Evolutionary conservation across 2,113 vertebrate species (phyloP), one percentile per base, ranked within the genome.

Genomic region (Ictalurus furcatus): DNA sequence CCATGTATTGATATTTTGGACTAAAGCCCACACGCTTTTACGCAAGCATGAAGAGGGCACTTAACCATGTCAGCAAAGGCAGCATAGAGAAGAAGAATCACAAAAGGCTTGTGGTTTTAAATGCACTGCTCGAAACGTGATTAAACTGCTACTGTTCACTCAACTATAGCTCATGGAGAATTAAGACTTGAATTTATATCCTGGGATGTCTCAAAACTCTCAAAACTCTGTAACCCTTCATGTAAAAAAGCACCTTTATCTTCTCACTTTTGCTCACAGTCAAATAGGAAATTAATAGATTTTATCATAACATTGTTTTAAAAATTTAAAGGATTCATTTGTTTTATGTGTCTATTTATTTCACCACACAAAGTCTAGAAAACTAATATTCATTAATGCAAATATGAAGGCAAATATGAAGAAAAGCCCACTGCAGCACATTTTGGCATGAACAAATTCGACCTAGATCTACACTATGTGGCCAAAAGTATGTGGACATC

Each of bases 91-190:
- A 34, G 48, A 84, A 78, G 54, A 88, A 59, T 52, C 37, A 30
- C 52, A 71, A 79, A 89, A 82, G 61, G 74, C 65, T 82, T 67
- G 67, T 84, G 74, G 12, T 85, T 89, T 88, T 80, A 89, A 89
- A 88, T 91, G 74, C 76, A 81, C 79, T 73, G 25, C 78, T 85
- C 85, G 86, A 89, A 88, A 88, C 89, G 84, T 89, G 59, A 91
- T 84, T 89, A 40, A 83, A 87, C 65, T 81, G 86, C 61, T 91
- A 81, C 84, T 59, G 59, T 89, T 87, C 85, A 65, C 48, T 28
- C 19, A 37, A 52, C 63, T 89, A 74, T 37, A 54, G 54, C 88
- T 81, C 23, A 17, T 13, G 28, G 85, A 78, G 80, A 73, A 78
- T 63, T 30, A 37, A 48, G 89, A 79, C 52, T 73, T 28, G 23